These are phyloP conservation scores for Ascaphus truei DNA, from an alignment of 2,113 vertebrate genomes.

Conservation along the genomic window DNA sequence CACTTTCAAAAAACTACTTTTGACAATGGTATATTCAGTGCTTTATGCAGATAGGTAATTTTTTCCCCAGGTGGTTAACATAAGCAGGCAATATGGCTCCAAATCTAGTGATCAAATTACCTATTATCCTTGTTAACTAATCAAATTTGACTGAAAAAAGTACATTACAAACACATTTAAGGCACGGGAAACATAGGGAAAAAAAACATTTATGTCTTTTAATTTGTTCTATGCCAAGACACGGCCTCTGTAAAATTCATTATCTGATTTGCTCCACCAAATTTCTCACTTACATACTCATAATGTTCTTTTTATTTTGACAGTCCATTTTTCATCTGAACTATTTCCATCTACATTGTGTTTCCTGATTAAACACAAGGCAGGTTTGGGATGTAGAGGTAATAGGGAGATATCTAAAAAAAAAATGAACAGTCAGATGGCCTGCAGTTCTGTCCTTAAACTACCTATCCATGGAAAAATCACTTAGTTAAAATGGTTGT, in stretches of 20 bases:
- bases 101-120: not conserved
- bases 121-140: constrained; percentile 22
- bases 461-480: not conserved
- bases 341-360: not conserved
- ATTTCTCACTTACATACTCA: constrained; percentile 11
- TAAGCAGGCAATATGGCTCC: not conserved
- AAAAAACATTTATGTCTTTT: not conserved
- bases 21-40: constrained; percentile 2
- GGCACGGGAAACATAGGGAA: not conserved
- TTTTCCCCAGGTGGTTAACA: not conserved
- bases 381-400: not conserved
- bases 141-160: constrained; percentile 13
- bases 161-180: constrained; percentile 12
- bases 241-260: constrained; percentile 27
- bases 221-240: constrained; percentile 23
- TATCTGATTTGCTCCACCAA: constrained; percentile 20
- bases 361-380: not conserved
- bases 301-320: constrained; percentile 16
- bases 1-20: constrained; percentile 4
- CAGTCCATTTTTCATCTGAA: constrained; percentile 20
- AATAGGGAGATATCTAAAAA: not conserved
- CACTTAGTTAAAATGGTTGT: not conserved
- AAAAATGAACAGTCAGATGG: not conserved
- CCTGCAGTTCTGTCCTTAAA: not conserved
- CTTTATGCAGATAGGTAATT: not conserved